Conservation (phyloP, 2,888 invertebrate species). For the Tupiocoris notatus region DNA sequence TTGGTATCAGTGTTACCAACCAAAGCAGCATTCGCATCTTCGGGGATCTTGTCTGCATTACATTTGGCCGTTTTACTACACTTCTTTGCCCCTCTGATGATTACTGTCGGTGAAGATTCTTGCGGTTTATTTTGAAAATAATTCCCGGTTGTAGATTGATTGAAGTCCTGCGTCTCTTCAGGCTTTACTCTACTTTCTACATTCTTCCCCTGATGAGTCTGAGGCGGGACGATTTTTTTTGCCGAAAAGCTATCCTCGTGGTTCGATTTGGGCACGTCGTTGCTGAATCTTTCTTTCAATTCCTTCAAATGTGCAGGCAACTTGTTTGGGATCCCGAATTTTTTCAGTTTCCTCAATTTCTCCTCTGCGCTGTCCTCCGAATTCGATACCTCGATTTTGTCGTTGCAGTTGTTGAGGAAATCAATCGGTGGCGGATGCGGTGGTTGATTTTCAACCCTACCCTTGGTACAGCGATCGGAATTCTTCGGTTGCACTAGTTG, state of each 20-base stretch:
- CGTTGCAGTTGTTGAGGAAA: neutral
- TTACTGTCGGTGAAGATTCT: no score
- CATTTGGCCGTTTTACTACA: no score
- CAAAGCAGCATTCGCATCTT: no score
- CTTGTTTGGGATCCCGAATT: neutral
- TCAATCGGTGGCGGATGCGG: neutral
- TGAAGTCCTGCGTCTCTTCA: no score
- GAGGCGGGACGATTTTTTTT: no score
- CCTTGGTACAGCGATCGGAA: neutral
- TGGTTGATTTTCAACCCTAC: neutral
- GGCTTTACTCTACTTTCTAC: no score
- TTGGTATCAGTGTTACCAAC: no score
- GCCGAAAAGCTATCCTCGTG: constrained; percentile 1
- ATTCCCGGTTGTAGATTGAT: no score
- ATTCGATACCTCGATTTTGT: neutral
- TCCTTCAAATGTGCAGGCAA: constrained; percentile 17
- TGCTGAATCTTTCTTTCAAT: constrained; percentile 14
- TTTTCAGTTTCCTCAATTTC: neutral
- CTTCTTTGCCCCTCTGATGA: no score
- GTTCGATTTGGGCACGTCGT: constrained; percentile 2
- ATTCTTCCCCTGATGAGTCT: no score
- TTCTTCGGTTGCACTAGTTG: neutral
- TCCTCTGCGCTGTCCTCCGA: neutral
- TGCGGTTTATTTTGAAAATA: no score
- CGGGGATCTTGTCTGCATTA: no score